Conservation (phyloP, 2,888 invertebrate species). For the Machimus rusticus region DNA sequence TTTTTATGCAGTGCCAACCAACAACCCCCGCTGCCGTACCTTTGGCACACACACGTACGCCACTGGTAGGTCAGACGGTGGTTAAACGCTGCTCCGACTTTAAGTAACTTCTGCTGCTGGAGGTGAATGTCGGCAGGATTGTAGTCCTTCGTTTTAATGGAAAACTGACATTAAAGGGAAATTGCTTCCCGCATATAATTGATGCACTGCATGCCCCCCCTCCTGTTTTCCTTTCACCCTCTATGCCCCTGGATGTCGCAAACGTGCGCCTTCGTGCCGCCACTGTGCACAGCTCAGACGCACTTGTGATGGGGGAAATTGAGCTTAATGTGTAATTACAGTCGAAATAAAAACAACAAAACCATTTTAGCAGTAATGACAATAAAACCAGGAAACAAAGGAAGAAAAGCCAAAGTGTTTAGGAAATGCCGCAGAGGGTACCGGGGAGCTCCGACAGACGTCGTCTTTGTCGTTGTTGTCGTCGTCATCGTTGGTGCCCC, state of each 20-base stretch:
- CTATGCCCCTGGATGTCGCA: neutral
- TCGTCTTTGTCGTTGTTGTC: neutral
- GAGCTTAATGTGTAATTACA: neutral
- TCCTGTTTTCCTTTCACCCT: neutral
- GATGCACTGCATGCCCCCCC: neutral
- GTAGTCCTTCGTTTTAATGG: neutral
- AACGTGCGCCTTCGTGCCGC: neutral
- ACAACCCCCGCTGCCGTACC: neutral
- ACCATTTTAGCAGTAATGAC: neutral
- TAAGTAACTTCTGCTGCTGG: neutral
- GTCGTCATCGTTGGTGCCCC: neutral
- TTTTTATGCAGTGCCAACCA: neutral
- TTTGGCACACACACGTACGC: neutral
- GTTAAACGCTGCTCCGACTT: neutral
- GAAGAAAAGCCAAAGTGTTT: neutral
- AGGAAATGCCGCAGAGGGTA: neutral
- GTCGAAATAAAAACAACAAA: neutral
- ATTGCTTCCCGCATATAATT: neutral
- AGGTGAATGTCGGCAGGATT: neutral
- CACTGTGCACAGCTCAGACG: neutral
- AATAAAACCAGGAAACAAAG: neutral
- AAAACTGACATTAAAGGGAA: neutral
- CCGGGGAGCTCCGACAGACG: neutral
- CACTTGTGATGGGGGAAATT: neutral
- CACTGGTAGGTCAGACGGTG: neutral